Evolutionary conservation across 2,888 invertebrate genomes (phyloP).

Genomic region (Lomographa bimaculata): DNA sequence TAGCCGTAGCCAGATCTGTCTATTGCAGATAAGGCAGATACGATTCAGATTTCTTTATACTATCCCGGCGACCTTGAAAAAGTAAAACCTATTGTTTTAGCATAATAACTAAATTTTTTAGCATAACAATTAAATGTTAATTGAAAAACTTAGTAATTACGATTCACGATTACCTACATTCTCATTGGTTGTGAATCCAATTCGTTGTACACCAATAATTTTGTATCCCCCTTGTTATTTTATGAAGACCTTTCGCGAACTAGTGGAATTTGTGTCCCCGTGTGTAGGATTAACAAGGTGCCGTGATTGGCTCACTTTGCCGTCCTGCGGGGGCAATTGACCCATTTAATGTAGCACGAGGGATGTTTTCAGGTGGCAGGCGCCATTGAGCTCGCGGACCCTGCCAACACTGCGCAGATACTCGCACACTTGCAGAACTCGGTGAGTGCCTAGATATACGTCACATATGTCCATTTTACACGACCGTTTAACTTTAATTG

Average conservation of each 20-base stretch:
- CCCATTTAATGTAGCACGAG: slow-evolving; percentile 58
- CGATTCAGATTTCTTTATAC: slow-evolving; percentile 20
- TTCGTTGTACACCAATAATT: too few relatives aligned
- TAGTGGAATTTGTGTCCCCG: slow-evolving; percentile 8
- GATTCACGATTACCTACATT: slow-evolving; percentile 2
- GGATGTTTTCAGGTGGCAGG: slow-evolving; percentile 70
- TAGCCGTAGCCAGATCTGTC: slow-evolving; percentile 37
- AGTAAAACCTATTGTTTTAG: slow-evolving; percentile 25
- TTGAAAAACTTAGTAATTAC: slow-evolving; percentile 10
- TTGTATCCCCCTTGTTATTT: slow-evolving; percentile 5
- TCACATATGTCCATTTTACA: too few relatives aligned
- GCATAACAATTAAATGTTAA: slow-evolving; percentile 18
- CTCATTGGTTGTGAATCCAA: too few relatives aligned
- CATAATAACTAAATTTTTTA: too few relatives aligned
- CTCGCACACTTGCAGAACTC: slow-evolving; percentile 66
- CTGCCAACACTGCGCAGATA: slow-evolving; percentile 65
- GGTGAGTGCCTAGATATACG: slow-evolving; percentile 47
- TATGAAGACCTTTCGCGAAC: slow-evolving; percentile 11
- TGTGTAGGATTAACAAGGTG: slow-evolving; percentile 21
- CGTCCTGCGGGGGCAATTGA: slow-evolving; percentile 57
- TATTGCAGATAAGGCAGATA: slow-evolving; percentile 39
- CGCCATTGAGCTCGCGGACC: slow-evolving; percentile 67
- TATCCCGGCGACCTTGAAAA: slow-evolving; percentile 26
- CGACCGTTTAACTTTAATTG: too few relatives aligned
- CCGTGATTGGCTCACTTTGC: slow-evolving; percentile 33